phyloP scores from a whole-genome alignment of 2,797 vertebrate genomes.

The Tamandua tetradactyla region DNA sequence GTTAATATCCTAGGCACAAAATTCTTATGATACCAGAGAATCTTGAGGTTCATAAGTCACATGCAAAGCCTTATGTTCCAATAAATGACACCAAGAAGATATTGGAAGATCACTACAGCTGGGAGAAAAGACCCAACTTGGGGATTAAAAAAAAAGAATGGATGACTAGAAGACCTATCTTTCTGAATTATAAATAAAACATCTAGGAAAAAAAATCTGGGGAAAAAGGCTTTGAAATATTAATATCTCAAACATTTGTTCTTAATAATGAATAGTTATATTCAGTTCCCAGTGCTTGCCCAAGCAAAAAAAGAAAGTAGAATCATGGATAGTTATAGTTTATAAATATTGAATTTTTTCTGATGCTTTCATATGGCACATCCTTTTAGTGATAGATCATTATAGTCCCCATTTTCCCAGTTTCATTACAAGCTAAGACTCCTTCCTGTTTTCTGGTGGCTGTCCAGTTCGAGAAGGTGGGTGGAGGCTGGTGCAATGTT shows the following conservation, averaged over 20 bases:
- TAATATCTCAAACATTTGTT: neutral
- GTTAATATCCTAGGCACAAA: neutral
- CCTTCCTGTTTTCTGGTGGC: neutral
- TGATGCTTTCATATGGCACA: neutral
- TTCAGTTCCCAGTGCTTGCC: too few species aligned
- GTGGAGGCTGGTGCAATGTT: neutral
- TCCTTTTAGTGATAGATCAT: neutral
- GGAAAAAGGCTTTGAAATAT: neutral
- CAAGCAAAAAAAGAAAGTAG: too few species aligned
- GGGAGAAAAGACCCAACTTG: neutral
- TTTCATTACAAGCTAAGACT: neutral
- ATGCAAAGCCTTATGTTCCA: neutral
- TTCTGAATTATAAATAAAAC: neutral
- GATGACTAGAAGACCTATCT: neutral
- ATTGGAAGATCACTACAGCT: neutral
- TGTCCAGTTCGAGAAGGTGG: neutral
- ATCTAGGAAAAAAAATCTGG: neutral
- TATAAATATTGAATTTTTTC: neutral
- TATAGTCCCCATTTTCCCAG: neutral
- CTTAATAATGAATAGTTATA: too few species aligned
- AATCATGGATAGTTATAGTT: neutral
- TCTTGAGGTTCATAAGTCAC: neutral
- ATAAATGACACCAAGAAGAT: neutral
- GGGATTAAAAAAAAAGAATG: neutral
- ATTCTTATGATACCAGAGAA: neutral